Conservation (phyloP, 2,113 vertebrate species). For the Brienomyrus longianalis region DNA sequence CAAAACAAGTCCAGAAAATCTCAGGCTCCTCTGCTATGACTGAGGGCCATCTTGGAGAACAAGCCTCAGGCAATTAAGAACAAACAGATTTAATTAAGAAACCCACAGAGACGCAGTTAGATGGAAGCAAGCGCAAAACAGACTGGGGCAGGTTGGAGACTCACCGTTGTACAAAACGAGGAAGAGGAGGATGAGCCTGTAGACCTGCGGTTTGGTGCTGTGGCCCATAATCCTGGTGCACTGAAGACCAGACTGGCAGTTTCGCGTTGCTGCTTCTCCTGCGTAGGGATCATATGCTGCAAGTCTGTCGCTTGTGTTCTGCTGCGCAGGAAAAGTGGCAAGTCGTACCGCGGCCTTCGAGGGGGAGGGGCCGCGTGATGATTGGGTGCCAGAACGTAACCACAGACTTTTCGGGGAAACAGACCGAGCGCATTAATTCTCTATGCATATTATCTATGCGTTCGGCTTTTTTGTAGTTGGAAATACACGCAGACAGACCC, state of each 20-base stretch:
- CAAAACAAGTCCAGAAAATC: neutral
- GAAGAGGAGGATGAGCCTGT: neutral
- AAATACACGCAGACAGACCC: neutral
- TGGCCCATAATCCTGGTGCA: neutral
- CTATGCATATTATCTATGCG: neutral
- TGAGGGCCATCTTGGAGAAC: neutral
- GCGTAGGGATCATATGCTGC: neutral
- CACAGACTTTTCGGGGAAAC: neutral
- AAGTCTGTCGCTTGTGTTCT: neutral
- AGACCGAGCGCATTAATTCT: neutral
- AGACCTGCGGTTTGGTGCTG: neutral
- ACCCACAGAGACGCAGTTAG: neutral
- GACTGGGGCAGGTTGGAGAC: neutral
- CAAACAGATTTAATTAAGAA: neutral
- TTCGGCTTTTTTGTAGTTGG: neutral
- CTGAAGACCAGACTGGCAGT: neutral
- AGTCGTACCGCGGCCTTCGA: neutral
- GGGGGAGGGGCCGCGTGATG: neutral
- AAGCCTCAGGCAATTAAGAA: neutral
- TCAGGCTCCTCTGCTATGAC: neutral
- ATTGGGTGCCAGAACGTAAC: neutral
- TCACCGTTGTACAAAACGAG: slow-evolving; percentile 4
- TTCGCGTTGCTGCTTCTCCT: neutral
- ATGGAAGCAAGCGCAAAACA: neutral
- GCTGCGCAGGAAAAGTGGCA: neutral